phyloP scores from a whole-genome alignment of 1,140 invertebrate species.

The Drosophila mauritiana region DNA sequence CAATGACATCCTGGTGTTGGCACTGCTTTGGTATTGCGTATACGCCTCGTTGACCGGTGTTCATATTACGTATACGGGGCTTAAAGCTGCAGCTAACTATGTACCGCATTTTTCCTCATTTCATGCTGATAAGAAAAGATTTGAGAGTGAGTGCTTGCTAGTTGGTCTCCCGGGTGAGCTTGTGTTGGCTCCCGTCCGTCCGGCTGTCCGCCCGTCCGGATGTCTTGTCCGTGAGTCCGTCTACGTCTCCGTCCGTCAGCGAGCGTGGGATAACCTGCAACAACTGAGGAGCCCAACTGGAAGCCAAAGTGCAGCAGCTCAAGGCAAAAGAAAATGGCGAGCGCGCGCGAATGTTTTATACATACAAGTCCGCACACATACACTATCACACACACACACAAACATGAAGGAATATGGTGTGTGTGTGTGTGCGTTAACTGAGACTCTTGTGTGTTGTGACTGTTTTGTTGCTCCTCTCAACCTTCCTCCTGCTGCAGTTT shows the following conservation, averaged over 20 bases:
- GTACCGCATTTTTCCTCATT: conserved; percentile 5
- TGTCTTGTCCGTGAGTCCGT: conserved; percentile 47
- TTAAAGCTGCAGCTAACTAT: conserved; percentile 10
- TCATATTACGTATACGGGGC: conserved; percentile 28
- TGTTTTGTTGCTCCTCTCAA: conserved; percentile 64
- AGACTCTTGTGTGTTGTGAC: conserved; percentile 71
- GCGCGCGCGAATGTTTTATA: conserved; percentile 69
- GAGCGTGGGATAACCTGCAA: conserved; percentile 79
- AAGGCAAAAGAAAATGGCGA: conserved; percentile 74
- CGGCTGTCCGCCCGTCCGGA: background rate
- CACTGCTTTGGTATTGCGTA: conserved; percentile 10
- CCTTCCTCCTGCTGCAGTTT: conserved; percentile 39
- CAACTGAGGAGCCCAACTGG: conserved; percentile 71
- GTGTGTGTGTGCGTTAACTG: conserved; percentile 57
- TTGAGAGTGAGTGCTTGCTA: conserved; percentile 10
- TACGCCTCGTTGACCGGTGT: conserved; percentile 27
- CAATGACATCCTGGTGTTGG: background rate
- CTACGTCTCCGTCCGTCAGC: conserved; percentile 69
- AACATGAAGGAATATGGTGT: conserved; percentile 18
- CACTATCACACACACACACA: conserved; percentile 28
- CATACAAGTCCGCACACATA: conserved; percentile 56
- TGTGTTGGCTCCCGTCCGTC: conserved; percentile 4
- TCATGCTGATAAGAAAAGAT: conserved; percentile 21
- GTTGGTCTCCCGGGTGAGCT: conserved; percentile 25
- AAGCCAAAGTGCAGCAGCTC: conserved; percentile 72